Evolutionary conservation across 2,113 vertebrate genomes (phyloP).

Genomic region (Vanacampus margaritifer): DNA sequence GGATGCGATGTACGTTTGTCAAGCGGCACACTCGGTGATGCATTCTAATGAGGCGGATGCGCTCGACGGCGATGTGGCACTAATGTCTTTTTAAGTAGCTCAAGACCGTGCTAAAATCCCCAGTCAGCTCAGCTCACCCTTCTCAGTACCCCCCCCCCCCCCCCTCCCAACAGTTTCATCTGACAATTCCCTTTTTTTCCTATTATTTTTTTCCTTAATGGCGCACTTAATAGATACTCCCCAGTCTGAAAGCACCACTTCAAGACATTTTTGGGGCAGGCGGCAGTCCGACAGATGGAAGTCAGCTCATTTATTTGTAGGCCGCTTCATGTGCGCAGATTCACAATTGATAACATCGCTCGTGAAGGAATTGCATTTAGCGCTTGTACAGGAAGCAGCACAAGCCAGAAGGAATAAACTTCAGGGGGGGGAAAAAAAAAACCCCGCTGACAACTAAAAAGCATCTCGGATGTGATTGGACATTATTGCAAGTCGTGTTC

Average conservation of each 20-base stretch:
- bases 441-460: slow-evolving; percentile 42
- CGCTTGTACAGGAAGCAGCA: slow-evolving; percentile 34
- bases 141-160: not conserved
- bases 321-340: slow-evolving; percentile 47
- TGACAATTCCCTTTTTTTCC: slow-evolving; percentile 23
- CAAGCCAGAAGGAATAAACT: slow-evolving; percentile 34
- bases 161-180: slow-evolving; percentile 19
- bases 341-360: slow-evolving; percentile 32
- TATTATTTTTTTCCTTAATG: slow-evolving; percentile 53
- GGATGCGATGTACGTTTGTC: slow-evolving; percentile 36
- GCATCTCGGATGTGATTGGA: slow-evolving; percentile 16
- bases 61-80: slow-evolving; percentile 24
- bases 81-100: slow-evolving; percentile 57
- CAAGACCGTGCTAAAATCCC: slow-evolving; percentile 1
- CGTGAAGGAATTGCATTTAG: slow-evolving; percentile 52
- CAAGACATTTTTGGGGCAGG: slow-evolving; percentile 24
- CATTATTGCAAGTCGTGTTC: slow-evolving; percentile 28
- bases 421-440: not conserved
- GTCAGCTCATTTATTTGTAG: slow-evolving; percentile 66
- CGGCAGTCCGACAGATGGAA: slow-evolving; percentile 53
- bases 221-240: slow-evolving; percentile 36
- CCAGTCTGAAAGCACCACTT: slow-evolving; percentile 40
- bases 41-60: slow-evolving; percentile 29
- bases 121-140: slow-evolving; percentile 12
- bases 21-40: slow-evolving; percentile 17